Evolutionary conservation across 1,140 invertebrate species (phyloP), one percentile per base, ranked within the genome.

Genomic region (Euschistus heros): DNA sequence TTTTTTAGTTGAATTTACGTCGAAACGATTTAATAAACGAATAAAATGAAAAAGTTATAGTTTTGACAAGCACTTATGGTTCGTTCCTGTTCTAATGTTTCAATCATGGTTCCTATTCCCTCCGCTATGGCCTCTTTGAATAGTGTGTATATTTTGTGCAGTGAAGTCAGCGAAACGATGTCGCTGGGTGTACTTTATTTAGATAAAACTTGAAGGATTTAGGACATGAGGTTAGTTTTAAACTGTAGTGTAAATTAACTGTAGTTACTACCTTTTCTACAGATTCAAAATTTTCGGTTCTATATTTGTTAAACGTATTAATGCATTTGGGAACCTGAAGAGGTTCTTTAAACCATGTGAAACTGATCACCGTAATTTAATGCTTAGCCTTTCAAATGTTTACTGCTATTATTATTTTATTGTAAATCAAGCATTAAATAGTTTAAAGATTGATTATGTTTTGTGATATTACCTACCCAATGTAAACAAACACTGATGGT

Each of bases 41-140:
- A 37, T 10, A 37, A 37, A 37, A 37, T 13, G 10, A 10, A 37
- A 37, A 37, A 37, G 33, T 37, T 10, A 10, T 37, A 37, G 33
- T 37, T 37, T 37, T 37, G 33, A 37, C 33, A 37, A 37, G 33
- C 10, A 6, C 4, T 37, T 37, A 37, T 33, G 26, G 59, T 61
- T 44, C 59, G 59, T 61, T 61, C 59, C 59, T 42, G 27, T 26
- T 26, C 6, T 26, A 61, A 61, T 17, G 59, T 24, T 44, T 18
- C 30, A 61, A 61, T 18, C 59, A 69, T 69, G 69, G 69, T 69
- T 69, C 69, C 67, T 67, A 52, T 66, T 68, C 69, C 64, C 64
- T 69, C 69, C 69, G 69, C 69, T 69, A 69, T 69, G 67, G 60
- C 64, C 62, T 69, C 62, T 65, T 62, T 63, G 42, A 64, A 64